Evolutionary conservation across 2,888 invertebrate genomes (phyloP).

Genomic region (Trichacis sp.): DNA sequence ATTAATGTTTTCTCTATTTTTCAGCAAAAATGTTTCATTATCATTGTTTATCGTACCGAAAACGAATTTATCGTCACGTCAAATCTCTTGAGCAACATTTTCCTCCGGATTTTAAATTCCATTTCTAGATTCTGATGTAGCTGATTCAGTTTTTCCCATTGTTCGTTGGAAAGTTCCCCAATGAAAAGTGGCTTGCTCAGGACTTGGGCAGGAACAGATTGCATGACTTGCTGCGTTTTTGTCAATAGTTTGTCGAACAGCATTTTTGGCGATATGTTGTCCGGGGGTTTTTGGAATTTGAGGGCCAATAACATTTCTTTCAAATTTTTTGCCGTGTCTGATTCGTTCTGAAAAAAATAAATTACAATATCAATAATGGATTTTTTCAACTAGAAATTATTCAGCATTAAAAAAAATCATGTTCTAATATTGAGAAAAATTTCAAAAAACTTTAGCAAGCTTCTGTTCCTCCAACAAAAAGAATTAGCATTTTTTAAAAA

Average conservation of each 20-base stretch:
- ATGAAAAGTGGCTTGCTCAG: conserved; percentile 83
- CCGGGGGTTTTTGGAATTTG: conserved; percentile 88
- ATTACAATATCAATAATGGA: conserved; percentile 16
- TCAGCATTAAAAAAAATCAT: too few relatives aligned
- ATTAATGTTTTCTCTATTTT: too few relatives aligned
- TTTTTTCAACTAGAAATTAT: conserved; percentile 6
- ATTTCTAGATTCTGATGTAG: conserved; percentile 80
- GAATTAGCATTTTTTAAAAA: too few relatives aligned
- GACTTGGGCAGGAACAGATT: conserved; percentile 73
- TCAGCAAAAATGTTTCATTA: too few relatives aligned
- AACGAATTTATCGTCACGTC: conserved; percentile 98
- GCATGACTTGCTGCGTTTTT: conserved; percentile 77
- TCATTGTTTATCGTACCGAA: conserved; percentile 73
- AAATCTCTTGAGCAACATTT: conserved; percentile 89
- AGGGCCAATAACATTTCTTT: conserved; percentile 83
- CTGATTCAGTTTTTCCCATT: conserved; percentile 83
- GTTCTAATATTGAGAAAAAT: too few relatives aligned
- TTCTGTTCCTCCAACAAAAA: too few relatives aligned
- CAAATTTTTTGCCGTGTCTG: conserved; percentile 82
- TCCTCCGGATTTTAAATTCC: conserved; percentile 86
- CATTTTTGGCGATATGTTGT: conserved; percentile 80
- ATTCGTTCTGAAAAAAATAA: conserved; percentile 77
- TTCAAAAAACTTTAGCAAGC: too few relatives aligned
- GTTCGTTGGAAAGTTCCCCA: conserved; percentile 79
- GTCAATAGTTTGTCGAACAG: conserved; percentile 83